These are phyloP conservation scores for Gymnosoma rotundatum DNA, from an alignment of 2,888 invertebrate species.

Conservation along the genomic window DNA sequence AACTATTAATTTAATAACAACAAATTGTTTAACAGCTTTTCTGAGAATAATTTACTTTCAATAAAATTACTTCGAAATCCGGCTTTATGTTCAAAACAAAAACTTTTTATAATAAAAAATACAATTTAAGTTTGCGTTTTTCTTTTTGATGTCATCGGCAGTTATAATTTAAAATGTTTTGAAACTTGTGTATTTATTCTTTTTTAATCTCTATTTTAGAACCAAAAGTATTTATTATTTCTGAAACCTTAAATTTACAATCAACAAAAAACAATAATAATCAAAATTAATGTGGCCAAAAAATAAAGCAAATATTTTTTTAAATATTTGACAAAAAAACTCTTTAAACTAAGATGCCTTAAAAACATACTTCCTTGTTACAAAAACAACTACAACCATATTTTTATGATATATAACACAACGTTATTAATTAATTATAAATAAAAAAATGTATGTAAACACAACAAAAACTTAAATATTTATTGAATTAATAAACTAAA, in stretches of 20 bases:
- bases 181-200: constrained; percentile 12
- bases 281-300: constrained; percentile 64
- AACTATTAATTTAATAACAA: background rate
- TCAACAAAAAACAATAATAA: constrained; percentile 13
- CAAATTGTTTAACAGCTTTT: too few relatives aligned
- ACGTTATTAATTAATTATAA: constrained; percentile 37
- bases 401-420: constrained; percentile 61
- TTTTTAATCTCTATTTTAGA: constrained; percentile 11
- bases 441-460: constrained; percentile 12
- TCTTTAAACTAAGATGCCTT: constrained; percentile 70
- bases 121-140: too few relatives aligned
- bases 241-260: background rate
- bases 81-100: too few relatives aligned
- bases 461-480: constrained; percentile 12
- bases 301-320: constrained; percentile 12
- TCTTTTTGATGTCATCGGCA: too few relatives aligned
- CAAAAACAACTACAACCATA: constrained; percentile 58
- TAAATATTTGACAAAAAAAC: constrained; percentile 38
- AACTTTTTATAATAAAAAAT: too few relatives aligned
- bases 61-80: too few relatives aligned
- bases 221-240: constrained; percentile 9
- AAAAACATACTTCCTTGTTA: constrained; percentile 70
- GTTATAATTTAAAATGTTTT: background rate
- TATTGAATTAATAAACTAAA: background rate
- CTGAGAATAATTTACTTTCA: too few relatives aligned